A percentile compares a stretch with the other conserved stretches of the same genome.
Conservation (phyloP, 2,888 invertebrate species). For the Synergus laeviventris region DNA sequence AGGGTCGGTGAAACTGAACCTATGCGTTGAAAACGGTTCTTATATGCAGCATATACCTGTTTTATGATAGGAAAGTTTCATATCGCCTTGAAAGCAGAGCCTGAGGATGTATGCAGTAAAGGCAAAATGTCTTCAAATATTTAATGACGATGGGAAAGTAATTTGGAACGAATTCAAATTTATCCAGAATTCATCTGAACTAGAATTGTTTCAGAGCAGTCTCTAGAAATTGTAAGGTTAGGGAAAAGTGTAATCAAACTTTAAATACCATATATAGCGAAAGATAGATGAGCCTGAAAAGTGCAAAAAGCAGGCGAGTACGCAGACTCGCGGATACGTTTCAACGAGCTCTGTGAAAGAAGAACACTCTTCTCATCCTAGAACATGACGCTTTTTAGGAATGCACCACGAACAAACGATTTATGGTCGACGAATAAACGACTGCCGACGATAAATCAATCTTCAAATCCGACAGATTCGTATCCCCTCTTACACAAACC, state of each 20-base stretch:
- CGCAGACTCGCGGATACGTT: slow-evolving; percentile 17
- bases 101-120: background rate
- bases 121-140: background rate
- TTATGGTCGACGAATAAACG: slow-evolving; percentile 42
- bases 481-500: slow-evolving; percentile 32
- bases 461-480: slow-evolving; percentile 41
- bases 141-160: background rate
- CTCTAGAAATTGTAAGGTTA: too few relatives aligned
- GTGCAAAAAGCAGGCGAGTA: background rate
- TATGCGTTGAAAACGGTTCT: slow-evolving; percentile 2
- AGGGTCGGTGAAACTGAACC: background rate
- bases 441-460: slow-evolving; percentile 43
- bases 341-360: slow-evolving; percentile 26
- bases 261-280: too few relatives aligned
- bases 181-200: background rate
- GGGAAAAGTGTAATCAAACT: too few relatives aligned
- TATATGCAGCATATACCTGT: background rate
- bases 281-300: background rate
- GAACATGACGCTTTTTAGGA: slow-evolving; percentile 1
- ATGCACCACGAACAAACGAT: slow-evolving; percentile 40
- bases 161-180: background rate
- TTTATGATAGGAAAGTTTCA: background rate
- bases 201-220: background rate
- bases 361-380: slow-evolving; percentile 31
- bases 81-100: background rate